Conservation (phyloP, 2,113 vertebrate genomes). For the Vidua chalybeata region DNA sequence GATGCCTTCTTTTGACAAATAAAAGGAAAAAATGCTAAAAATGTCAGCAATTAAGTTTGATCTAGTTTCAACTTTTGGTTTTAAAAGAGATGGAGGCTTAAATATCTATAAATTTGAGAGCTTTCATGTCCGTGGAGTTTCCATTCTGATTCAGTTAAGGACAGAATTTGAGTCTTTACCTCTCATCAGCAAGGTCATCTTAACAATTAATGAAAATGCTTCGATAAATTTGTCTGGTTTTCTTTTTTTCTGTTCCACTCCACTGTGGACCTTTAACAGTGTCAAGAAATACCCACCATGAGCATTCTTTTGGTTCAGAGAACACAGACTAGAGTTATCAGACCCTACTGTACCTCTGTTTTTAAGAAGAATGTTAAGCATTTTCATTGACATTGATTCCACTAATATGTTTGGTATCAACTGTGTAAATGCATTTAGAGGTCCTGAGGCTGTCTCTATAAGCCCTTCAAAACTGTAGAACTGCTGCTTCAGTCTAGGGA, state of each 20-base stretch:
- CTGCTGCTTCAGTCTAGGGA: neutral
- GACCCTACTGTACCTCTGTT: neutral
- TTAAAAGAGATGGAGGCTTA: neutral
- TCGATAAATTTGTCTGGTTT: neutral
- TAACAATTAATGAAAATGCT: neutral
- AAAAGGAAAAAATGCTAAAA: neutral
- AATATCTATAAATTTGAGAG: neutral
- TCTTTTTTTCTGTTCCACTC: neutral
- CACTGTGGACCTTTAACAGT: neutral
- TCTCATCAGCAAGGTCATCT: neutral
- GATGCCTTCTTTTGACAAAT: neutral
- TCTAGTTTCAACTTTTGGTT: neutral
- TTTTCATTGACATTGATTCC: conserved; percentile 9
- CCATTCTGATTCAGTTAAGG: neutral
- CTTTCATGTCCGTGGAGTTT: neutral
- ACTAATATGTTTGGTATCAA: conserved; percentile 13
- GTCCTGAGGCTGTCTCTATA: neutral
- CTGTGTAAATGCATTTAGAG: neutral
- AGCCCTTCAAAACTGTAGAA: conserved; percentile 20
- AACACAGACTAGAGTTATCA: neutral
- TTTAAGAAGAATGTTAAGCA: conserved; percentile 12
- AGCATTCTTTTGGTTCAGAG: neutral
- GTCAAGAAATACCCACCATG: neutral
- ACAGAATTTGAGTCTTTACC: neutral
- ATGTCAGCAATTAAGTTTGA: neutral